Base-by-base conservation (phyloP, 1,140 invertebrate genomes). In the Hyles vespertilio region DNA sequence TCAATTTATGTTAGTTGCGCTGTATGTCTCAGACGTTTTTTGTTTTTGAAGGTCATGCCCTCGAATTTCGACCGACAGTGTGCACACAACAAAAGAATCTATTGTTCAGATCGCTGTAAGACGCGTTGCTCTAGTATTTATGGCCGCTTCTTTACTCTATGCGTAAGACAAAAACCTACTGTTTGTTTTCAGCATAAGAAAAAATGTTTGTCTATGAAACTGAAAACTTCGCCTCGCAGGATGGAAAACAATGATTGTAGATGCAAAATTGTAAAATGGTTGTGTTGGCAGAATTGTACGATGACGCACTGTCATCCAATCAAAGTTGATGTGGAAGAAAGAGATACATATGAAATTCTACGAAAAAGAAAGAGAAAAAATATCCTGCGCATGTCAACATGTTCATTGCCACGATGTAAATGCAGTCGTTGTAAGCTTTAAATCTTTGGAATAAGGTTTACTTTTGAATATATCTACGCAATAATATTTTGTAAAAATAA, bases 261-360 rank as follows among this genome's bases (percentile, higher is more conserved):
- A 22, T 22, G 22, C 22, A 22, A 46, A 46, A 46, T 11, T 46
- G 3, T 11, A 46, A 4, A 11, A 46, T 46, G 9, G 3, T 63
- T 11, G 58, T 7, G 61, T 67, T 68, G 65, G 58, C 52, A 61
- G 43, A 46, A 54, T 44, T 61, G 36, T 44, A 9, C 12, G 48
- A 10, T 58, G 56, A 53, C 52, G 55, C 5, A 48, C 3, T n/a
- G 32, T 4, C 11, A 12, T 11, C 59, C 52, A 60, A 56, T 47
- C n/a, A 52, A 3, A 12, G 34, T 36, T 22, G 22, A 52, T 6
- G 50, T 34, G 44, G 32, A 46, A 46, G 22, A 46, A 51, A 52
- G 43, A 56, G 36, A 55, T 0, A 56, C 5, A 1, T 34, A 44
- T 36, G 43, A 10, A 46, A 46, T 9, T 3, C 44, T 46, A 10